phyloP scores from a whole-genome alignment of 2,888 invertebrate genomes.

The Scelioninae gen. 1 region DNA sequence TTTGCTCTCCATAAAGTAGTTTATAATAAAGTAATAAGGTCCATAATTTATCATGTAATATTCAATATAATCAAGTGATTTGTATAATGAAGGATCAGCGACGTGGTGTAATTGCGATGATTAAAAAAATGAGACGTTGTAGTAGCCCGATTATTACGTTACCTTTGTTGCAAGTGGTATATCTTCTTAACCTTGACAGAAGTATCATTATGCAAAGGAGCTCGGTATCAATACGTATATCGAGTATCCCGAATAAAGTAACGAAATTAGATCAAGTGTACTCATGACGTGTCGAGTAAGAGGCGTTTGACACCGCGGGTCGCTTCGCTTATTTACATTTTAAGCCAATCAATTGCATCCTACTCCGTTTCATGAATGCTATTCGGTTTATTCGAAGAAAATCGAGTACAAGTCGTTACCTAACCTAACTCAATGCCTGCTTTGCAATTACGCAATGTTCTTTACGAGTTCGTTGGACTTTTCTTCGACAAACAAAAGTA shows the following conservation, averaged over 20 bases:
- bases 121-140: constrained; percentile 23
- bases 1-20: no score
- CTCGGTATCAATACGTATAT: constrained; percentile 60
- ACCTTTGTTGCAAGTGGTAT: constrained; percentile 24
- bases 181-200: constrained; percentile 63
- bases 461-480: constrained; percentile 6
- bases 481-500: constrained; percentile 8
- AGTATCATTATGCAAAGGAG: constrained; percentile 64
- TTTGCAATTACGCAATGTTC: constrained; percentile 3
- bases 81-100: constrained; percentile 15
- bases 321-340: constrained; percentile 47
- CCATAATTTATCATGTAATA: not conserved
- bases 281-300: constrained; percentile 48
- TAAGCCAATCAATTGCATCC: constrained; percentile 36
- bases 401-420: constrained; percentile 9
- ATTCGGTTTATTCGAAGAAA: constrained; percentile 33
- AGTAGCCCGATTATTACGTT: constrained; percentile 56
- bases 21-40: no score
- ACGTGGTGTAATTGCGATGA: constrained; percentile 19
- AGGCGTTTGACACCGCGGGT: constrained; percentile 37
- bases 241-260: constrained; percentile 62
- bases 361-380: constrained; percentile 5
- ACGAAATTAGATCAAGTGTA: constrained; percentile 68
- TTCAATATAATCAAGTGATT: not conserved
- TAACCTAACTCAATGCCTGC: constrained; percentile 4